A percentile compares a stretch with the other conserved stretches of the same genome.
phyloP scores from a whole-genome alignment of 2,113 vertebrate species.

The Campylomormyrus tamandua region DNA sequence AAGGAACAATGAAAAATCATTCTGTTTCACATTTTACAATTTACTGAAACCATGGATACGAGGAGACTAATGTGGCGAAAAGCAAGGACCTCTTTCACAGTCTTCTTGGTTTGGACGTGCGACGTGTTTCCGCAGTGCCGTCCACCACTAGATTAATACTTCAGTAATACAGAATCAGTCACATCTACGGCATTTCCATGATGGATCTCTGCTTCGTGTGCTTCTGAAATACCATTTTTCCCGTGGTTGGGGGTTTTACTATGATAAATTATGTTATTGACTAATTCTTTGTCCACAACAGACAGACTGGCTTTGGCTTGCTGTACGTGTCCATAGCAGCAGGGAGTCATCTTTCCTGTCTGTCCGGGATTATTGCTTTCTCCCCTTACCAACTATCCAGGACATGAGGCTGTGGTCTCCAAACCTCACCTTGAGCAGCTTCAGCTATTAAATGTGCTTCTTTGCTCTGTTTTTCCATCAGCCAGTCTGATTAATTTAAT shows the following conservation, averaged over 20 bases:
- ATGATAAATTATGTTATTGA: neutral
- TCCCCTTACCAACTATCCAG: neutral
- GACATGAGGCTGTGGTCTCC: neutral
- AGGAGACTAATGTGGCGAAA: neutral
- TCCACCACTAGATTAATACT: neutral
- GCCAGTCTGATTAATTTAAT: neutral
- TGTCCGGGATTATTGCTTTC: neutral
- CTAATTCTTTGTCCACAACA: neutral
- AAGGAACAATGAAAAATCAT: neutral
- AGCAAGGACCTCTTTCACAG: neutral
- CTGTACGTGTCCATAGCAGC: neutral
- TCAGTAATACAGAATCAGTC: neutral
- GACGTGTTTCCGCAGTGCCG: neutral
- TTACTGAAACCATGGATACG: neutral
- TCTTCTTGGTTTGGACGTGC: neutral
- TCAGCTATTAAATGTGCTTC: neutral
- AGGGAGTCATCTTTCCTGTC: neutral
- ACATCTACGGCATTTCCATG: neutral
- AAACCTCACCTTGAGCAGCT: neutral
- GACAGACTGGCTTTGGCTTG: neutral
- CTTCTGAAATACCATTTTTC: neutral
- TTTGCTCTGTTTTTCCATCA: neutral
- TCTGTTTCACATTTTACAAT: neutral
- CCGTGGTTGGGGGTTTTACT: neutral
- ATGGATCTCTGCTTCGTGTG: neutral